These are phyloP conservation scores for Panagrolaimus sp. DNA, from an alignment of 1,140 invertebrate species.

Conservation along the genomic window DNA sequence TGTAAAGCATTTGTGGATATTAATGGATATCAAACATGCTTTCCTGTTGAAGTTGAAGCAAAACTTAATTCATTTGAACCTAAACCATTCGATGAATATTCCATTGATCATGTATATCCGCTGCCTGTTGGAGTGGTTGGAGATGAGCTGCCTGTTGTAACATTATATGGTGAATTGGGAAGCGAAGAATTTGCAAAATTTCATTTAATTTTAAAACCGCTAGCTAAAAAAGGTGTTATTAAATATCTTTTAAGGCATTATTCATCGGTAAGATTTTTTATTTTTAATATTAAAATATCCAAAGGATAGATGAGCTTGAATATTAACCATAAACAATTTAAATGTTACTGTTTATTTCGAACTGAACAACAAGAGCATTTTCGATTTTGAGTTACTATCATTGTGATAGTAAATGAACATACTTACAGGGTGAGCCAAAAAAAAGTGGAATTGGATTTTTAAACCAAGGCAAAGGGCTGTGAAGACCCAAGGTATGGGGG, in stretches of 20 bases:
- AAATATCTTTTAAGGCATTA: conserved; percentile 45
- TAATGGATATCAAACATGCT: conserved; percentile 23
- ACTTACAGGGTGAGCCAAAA: too few relatives aligned
- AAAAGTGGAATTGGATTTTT: too few relatives aligned
- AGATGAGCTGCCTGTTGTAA: conserved; percentile 20
- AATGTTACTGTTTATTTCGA: too few relatives aligned
- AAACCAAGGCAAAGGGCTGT: too few relatives aligned
- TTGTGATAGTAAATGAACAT: too few relatives aligned
- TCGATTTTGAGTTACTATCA: too few relatives aligned
- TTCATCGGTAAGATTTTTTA: conserved; percentile 9
- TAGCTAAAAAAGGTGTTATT: conserved; percentile 24
- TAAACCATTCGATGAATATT: conserved; percentile 21
- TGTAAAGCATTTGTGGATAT: conserved; percentile 32
- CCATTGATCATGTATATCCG: conserved; percentile 33
- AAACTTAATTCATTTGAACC: conserved; percentile 15
- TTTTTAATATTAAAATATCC: not conserved
- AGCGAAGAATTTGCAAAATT: conserved; percentile 27
- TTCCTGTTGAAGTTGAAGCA: conserved; percentile 11
- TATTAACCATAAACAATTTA: not conserved
- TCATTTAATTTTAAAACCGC: conserved; percentile 21
- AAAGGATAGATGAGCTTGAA: too few relatives aligned
- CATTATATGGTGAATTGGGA: conserved; percentile 44
- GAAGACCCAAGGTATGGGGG: too few relatives aligned
- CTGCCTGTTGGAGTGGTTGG: not conserved
- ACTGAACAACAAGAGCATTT: too few relatives aligned